Conservation (phyloP, 53 echinoderm and acorn worm species). For the Zoroaster sp. region DNA sequence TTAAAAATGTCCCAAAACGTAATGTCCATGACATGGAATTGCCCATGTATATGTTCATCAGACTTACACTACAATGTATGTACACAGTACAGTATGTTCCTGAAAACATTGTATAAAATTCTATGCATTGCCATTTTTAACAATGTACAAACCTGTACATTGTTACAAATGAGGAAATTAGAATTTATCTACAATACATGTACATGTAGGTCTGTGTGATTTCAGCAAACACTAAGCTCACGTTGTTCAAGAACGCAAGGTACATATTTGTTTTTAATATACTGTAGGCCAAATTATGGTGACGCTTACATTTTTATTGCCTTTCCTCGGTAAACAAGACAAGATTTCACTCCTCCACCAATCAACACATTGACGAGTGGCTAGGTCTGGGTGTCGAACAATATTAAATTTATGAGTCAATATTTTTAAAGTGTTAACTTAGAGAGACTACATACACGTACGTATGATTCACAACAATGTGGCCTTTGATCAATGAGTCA, state of each 20-base stretch:
- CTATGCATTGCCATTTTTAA: too few relatives aligned
- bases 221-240: background rate
- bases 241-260: background rate
- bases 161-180: too few relatives aligned
- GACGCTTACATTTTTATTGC: background rate
- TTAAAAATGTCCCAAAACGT: too few relatives aligned
- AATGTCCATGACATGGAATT: too few relatives aligned
- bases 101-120: too few relatives aligned
- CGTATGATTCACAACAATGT: background rate
- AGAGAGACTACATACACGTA: background rate
- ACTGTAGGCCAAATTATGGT: background rate
- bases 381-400: background rate
- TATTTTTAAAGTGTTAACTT: background rate
- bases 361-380: background rate
- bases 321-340: background rate
- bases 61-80: too few relatives aligned
- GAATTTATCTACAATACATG: too few relatives aligned
- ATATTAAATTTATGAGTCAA: background rate
- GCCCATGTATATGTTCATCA: too few relatives aligned
- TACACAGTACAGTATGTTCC: too few relatives aligned
- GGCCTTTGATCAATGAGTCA: background rate
- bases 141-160: too few relatives aligned
- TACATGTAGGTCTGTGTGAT: background rate
- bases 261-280: too few relatives aligned
- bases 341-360: background rate